phyloP scores from a whole-genome alignment of 37 sponge, comb jelly and placozoan species.

The Aplysina aerophoba region DNA sequence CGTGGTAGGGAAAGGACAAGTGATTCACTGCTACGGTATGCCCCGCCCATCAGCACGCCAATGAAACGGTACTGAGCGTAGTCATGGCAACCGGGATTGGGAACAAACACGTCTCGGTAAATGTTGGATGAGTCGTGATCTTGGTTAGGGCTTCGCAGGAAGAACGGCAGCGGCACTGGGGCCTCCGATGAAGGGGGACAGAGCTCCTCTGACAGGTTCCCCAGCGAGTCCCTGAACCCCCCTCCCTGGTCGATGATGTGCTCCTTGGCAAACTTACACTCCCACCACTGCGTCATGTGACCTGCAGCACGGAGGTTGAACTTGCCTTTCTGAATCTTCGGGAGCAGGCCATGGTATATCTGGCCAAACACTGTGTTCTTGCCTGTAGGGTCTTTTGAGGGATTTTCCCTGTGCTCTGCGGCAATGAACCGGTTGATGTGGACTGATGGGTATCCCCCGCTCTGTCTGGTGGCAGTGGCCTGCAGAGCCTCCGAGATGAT shows the following conservation, averaged over 20 bases:
- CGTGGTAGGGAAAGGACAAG: conserved; percentile 86
- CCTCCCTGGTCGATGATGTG: conserved; percentile 97
- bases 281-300: conserved; percentile 91
- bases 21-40: conserved; percentile 77
- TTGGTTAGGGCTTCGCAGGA: conserved; percentile 91
- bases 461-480: conserved; percentile 42
- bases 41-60: conserved; percentile 92
- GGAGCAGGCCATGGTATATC: conserved; percentile 31
- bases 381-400: conserved; percentile 68
- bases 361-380: conserved; percentile 81
- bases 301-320: conserved; percentile 83
- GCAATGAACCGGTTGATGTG: conserved; percentile 84
- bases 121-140: conserved; percentile 86
- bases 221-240: conserved; percentile 87
- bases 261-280: conserved; percentile 85
- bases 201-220: conserved; percentile 90
- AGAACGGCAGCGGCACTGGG: conserved; percentile 76
- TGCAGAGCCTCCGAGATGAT: conserved; percentile 64
- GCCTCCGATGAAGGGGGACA: conserved; percentile 70
- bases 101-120: conserved; percentile 84
- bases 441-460: conserved; percentile 51
- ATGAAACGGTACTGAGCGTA: conserved; percentile 66
- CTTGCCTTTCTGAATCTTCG: conserved; percentile 64
- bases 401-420: conserved; percentile 68
- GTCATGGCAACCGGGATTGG: conserved; percentile 79